Evolutionary conservation across 2,888 invertebrate species (phyloP).

Genomic region (Pristionchus fissidentatus): DNA sequence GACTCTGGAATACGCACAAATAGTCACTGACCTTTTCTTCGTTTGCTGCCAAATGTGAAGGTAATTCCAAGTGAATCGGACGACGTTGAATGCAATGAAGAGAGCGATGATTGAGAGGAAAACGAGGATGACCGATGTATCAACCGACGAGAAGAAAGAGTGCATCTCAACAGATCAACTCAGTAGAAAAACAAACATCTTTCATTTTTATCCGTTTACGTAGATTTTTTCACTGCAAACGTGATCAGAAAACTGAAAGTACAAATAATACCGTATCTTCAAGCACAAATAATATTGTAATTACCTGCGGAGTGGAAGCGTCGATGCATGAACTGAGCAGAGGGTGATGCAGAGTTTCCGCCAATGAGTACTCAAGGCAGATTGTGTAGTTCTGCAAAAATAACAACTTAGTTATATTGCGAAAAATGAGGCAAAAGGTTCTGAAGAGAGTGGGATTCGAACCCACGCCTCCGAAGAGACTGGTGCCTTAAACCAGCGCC

Average conservation of each 20-base stretch:
- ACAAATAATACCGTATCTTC: no score
- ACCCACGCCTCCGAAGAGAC: slow-evolving; percentile 89
- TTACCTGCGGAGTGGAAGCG: slow-evolving; percentile 33
- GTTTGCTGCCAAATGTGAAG: slow-evolving; percentile 66
- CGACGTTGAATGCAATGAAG: slow-evolving; percentile 49
- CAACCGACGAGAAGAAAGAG: slow-evolving; percentile 50
- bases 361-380: slow-evolving; percentile 60
- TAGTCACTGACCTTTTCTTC: slow-evolving; percentile 55
- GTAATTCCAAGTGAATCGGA: slow-evolving; percentile 56
- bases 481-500: slow-evolving; percentile 92
- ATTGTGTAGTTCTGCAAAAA: slow-evolving; percentile 65
- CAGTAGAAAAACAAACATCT: neutral
- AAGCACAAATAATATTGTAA: neutral
- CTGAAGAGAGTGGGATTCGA: slow-evolving; percentile 84
- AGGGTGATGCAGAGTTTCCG: slow-evolving; percentile 38
- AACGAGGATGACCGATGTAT: slow-evolving; percentile 50
- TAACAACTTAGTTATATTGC: slow-evolving; percentile 7
- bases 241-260: no score
- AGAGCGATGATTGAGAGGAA: slow-evolving; percentile 49
- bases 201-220: neutral
- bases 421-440: slow-evolving; percentile 47
- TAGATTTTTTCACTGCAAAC: no score
- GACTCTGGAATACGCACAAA: neutral
- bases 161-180: no score
- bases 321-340: slow-evolving; percentile 37